Conservation (phyloP, 2,797 vertebrate species). For the Erpetoichthys calabaricus region DNA sequence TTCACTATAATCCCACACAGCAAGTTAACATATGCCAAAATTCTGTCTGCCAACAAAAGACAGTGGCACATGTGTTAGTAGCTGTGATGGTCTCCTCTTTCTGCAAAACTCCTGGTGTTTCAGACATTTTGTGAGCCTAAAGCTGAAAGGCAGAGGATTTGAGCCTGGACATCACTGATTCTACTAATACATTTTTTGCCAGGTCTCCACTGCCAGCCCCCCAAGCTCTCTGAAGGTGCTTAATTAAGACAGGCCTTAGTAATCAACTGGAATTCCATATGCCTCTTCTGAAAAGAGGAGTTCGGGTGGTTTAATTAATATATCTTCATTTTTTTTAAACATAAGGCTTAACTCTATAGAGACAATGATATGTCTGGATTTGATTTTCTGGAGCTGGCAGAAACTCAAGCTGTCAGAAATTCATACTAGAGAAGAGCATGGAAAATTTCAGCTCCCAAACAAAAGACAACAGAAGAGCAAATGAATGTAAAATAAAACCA, state of each 20-base stretch:
- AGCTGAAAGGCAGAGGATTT: no score
- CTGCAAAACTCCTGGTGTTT: no score
- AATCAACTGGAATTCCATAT: constrained; percentile 9
- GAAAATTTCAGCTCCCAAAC: constrained; percentile 6
- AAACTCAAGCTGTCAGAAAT: constrained; percentile 3
- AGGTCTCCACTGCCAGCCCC: no score
- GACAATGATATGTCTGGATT: constrained; percentile 10
- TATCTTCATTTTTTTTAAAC: constrained; percentile 14
- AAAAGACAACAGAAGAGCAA: not conserved
- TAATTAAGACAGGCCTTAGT: constrained; percentile 10
- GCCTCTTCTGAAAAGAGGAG: constrained; percentile 46
- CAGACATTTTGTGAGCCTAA: no score
- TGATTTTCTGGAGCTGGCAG: constrained; percentile 11
- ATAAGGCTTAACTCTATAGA: constrained; percentile 15
- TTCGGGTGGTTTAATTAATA: constrained; percentile 26
- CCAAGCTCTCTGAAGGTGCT: not conserved
- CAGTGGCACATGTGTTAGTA: no score
- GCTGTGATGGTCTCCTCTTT: no score
- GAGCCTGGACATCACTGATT: no score
- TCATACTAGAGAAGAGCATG: constrained; percentile 10
- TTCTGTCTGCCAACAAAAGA: no score
- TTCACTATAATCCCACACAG: no score
- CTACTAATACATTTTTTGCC: no score
- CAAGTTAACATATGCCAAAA: no score
- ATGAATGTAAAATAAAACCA: no score